These are phyloP conservation scores for Sciaenops ocellatus DNA, from an alignment of 2,797 vertebrate genomes.

Conservation along the genomic window DNA sequence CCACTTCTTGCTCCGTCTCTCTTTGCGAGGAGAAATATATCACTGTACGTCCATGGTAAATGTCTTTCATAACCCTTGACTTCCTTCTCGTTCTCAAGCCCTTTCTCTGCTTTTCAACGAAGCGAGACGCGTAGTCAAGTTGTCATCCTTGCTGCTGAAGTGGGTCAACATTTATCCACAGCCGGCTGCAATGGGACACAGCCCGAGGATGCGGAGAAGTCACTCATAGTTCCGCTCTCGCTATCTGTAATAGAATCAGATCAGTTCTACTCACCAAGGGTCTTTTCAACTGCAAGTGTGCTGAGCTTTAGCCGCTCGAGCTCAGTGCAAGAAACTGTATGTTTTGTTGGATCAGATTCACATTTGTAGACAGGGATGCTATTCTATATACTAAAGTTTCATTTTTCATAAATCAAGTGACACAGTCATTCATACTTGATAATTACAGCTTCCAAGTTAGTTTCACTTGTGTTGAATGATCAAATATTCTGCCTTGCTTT, in stretches of 20 bases:
- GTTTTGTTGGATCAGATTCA: not conserved
- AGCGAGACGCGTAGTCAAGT: constrained; percentile 49
- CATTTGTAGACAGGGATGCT: not conserved
- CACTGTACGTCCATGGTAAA: constrained; percentile 22
- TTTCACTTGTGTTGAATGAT: not conserved
- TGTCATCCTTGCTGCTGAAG: constrained; percentile 65
- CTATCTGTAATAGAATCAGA: constrained; percentile 7
- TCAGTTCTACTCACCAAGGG: not conserved
- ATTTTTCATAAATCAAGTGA: not conserved
- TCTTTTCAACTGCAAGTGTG: not conserved
- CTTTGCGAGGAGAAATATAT: constrained; percentile 16
- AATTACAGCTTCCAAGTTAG: not conserved
- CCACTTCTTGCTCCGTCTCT: constrained; percentile 26
- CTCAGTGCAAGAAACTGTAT: not conserved
- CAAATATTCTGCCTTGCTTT: too few relatives aligned
- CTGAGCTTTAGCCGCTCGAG: not conserved
- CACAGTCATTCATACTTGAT: not conserved
- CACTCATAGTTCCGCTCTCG: not conserved
- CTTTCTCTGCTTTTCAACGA: constrained; percentile 27
- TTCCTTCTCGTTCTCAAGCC: constrained; percentile 25
- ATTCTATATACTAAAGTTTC: not conserved
- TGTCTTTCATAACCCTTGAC: constrained; percentile 50
- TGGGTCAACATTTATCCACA: constrained; percentile 72
- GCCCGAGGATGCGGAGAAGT: constrained; percentile 32
- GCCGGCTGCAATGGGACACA: constrained; percentile 41